Evolutionary conservation across 2,797 vertebrate species (phyloP).

Genomic region (Hirundo rustica): DNA sequence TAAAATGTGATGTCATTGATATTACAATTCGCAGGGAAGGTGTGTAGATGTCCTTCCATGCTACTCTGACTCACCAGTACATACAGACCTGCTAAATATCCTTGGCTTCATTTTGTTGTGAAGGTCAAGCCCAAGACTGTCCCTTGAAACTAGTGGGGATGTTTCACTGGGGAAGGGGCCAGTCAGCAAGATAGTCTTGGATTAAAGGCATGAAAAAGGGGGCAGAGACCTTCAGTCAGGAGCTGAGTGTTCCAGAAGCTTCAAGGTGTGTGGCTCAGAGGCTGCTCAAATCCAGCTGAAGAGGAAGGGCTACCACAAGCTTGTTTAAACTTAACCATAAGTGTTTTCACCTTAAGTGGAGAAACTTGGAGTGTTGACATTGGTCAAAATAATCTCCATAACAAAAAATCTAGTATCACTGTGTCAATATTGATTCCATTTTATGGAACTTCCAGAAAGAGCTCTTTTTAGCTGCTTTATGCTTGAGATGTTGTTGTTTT

Average conservation of each 20-base stretch:
- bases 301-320: neutral
- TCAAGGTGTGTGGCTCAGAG: neutral
- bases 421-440: fast-evolving
- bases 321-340: neutral
- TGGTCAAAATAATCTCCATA: neutral
- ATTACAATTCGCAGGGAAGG: neutral
- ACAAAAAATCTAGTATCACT: neutral
- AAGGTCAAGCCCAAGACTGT: neutral
- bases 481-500: neutral
- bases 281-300: neutral
- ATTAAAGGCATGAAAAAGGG: neutral
- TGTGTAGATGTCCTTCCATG: neutral
- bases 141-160: neutral
- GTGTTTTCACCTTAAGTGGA: neutral
- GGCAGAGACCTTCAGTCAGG: neutral
- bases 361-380: neutral
- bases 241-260: neutral
- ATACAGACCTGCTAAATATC: neutral
- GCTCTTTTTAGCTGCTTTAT: neutral
- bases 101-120: neutral
- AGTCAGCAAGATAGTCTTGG: neutral
- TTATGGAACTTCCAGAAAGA: neutral
- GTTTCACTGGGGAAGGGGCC: neutral
- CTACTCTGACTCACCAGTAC: neutral
- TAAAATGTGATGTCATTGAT: neutral